Conservation (phyloP, 2,888 invertebrate species). For the Conops quadrifasciatus region DNA sequence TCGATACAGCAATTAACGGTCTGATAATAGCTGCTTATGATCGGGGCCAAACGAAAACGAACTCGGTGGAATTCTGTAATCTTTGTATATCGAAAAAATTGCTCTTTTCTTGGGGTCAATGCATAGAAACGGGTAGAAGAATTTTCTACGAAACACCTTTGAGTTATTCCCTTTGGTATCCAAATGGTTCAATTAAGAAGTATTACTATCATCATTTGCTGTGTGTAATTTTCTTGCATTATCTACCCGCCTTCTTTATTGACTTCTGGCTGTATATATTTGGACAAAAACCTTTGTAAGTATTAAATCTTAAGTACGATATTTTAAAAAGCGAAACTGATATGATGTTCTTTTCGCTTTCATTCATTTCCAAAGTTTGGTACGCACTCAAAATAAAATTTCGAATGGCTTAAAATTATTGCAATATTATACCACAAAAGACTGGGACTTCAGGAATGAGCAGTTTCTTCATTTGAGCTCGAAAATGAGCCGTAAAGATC, state of each 20-base stretch:
- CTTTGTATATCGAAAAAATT: slow-evolving; percentile 80
- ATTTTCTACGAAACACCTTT: slow-evolving; percentile 75
- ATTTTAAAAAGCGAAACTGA: neutral
- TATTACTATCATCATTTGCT: slow-evolving; percentile 73
- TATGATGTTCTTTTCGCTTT: neutral
- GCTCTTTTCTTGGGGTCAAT: slow-evolving; percentile 85
- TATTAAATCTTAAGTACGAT: slow-evolving; percentile 45
- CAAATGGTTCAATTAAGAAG: slow-evolving; percentile 77
- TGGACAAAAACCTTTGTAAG: slow-evolving; percentile 83
- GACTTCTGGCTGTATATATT: slow-evolving; percentile 74
- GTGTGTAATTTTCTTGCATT: slow-evolving; percentile 76
- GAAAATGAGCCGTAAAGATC: slow-evolving; percentile 68
- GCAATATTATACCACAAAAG: slow-evolving; percentile 79
- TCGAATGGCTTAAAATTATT: slow-evolving; percentile 71
- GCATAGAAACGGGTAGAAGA: slow-evolving; percentile 74
- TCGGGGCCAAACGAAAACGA: slow-evolving; percentile 61
- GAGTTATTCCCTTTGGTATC: slow-evolving; percentile 81
- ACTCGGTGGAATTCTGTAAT: slow-evolving; percentile 68
- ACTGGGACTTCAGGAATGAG: slow-evolving; percentile 79
- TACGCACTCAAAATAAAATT: slow-evolving; percentile 70
- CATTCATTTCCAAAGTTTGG: slow-evolving; percentile 65
- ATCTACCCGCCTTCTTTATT: slow-evolving; percentile 80
- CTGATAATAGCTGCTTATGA: slow-evolving; percentile 80
- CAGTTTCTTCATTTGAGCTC: slow-evolving; percentile 69
- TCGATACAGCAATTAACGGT: slow-evolving; percentile 80